phyloP scores from a whole-genome alignment of 2,113 vertebrate genomes.

The Acrocephalus arundinaceus region DNA sequence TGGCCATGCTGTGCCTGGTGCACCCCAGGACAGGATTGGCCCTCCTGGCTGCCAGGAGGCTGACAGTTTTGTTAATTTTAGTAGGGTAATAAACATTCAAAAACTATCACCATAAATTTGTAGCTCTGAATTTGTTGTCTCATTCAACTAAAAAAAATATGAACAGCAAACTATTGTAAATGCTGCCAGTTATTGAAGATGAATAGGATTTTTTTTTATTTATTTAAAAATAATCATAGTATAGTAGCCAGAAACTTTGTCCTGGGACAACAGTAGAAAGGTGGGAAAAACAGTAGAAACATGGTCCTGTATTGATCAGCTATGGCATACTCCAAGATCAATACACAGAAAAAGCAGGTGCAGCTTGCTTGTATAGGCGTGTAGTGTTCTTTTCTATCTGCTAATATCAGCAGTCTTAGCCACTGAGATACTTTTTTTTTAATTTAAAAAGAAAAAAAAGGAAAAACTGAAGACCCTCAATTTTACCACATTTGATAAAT shows the following conservation, averaged over 20 bases:
- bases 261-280: not conserved
- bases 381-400: not conserved
- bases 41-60: not conserved
- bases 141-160: not conserved
- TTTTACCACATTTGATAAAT: not conserved
- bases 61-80: not conserved
- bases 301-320: not conserved
- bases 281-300: not conserved
- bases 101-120: not conserved
- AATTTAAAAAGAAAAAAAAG: not conserved
- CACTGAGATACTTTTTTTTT: not conserved
- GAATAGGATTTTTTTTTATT: not conserved
- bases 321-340: not conserved
- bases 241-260: not conserved
- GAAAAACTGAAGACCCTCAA: not conserved
- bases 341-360: not conserved
- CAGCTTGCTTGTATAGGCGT: not conserved
- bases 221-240: not conserved
- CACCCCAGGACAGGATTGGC: rapidly evolving
- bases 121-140: not conserved
- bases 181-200: not conserved
- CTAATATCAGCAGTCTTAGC: not conserved
- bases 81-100: not conserved
- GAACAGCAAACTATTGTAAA: not conserved
- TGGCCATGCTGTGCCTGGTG: not conserved